Base-by-base conservation (phyloP, 2,888 invertebrate species). In the Lasioglossum calceatum region DNA sequence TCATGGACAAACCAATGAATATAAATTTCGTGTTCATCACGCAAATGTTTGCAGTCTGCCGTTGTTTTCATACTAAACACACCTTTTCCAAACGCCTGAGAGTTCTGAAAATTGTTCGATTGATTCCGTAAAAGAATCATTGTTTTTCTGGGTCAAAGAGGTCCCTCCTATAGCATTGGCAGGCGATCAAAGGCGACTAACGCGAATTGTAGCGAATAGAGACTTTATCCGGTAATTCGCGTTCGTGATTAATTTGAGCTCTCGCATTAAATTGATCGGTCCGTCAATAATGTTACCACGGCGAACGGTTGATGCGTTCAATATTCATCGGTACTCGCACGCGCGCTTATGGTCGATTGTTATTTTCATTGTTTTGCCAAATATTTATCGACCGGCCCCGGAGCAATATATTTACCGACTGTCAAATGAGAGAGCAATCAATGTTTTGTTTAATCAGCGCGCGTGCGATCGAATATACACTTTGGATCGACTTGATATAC, bases 381-480 rank as follows among this genome's bases (percentile, higher is more conserved):
- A 87, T 82, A 87, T 85, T 87, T 75, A 82, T 76, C 73, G 12
- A 23, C 39, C 76, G 32, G 82, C 77, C 79, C 70, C 70, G 73
- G 73, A 61, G 54, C 86, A 84, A 79, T 85, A 82, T 85, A 85
- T 82, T 85, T 87, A 36, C 73, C 42, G 39, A 64, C 82, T 79
- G 79, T 87, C 79, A 85, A 87, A 87, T 87, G 77, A 79, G 79
- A 85, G 82, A 82, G 82, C 82, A 87, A 87, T 85, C 86, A 86
- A 73, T 85, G 85, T 84, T 80, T 80, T 79, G 84, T 85, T 85
- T 82, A 79, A 79, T 78, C 79, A 82, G 61, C 81, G 79, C 50
- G 36, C 73, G 58, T n/a, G 50, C 79, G 76, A 79, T 84, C 72
- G 84, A 76, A 79, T 58, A 79, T 47, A 61, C 54, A 54, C n/a